Percentiles rank a stretch among this genome's conserved stretches.
phyloP scores from a whole-genome alignment of 2,888 invertebrate species.

The Ophion obscuratus region DNA sequence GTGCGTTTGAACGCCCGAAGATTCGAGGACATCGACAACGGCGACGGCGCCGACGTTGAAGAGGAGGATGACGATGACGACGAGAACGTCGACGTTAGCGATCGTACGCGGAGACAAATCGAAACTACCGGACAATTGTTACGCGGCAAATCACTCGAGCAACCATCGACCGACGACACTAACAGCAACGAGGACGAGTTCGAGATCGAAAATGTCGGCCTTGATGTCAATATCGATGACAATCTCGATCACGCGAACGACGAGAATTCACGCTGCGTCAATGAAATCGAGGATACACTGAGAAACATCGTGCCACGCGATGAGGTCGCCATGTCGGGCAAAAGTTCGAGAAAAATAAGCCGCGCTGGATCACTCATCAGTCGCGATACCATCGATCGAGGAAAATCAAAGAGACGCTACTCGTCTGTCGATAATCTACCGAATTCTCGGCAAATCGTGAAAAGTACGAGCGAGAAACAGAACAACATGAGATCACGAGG shows the following conservation, averaged over 20 bases:
- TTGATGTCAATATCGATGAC: conserved; percentile 70
- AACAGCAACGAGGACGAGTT: conserved; percentile 70
- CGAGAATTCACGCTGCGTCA: conserved; percentile 33
- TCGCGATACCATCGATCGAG: conserved; percentile 61
- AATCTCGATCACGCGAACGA: conserved; percentile 64
- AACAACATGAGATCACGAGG: conserved; percentile 69
- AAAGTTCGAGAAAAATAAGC: conserved; percentile 72
- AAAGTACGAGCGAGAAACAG: conserved; percentile 68
- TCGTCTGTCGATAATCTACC: conserved; percentile 82
- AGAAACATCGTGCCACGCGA: conserved; percentile 59
- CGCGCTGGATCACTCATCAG: conserved; percentile 79
- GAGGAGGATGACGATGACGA: conserved; percentile 51
- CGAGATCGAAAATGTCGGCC: conserved; percentile 80
- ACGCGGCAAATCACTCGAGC: conserved; percentile 61
- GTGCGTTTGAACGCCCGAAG: conserved; percentile 59
- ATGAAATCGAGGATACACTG: conserved; percentile 61
- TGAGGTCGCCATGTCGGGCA: conserved; percentile 65
- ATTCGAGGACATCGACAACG: conserved; percentile 66
- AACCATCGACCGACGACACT: conserved; percentile 67
- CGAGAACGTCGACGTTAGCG: conserved; percentile 43
- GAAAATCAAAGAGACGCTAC: conserved; percentile 78
- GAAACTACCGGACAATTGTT: background rate
- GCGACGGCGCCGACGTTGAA: conserved; percentile 64
- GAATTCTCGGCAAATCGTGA: conserved; percentile 67
- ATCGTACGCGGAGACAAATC: background rate